Percentiles rank a stretch among this genome's conserved stretches.
phyloP scores from a whole-genome alignment of 2,797 vertebrate species.

The Jordanella pulchra region DNA sequence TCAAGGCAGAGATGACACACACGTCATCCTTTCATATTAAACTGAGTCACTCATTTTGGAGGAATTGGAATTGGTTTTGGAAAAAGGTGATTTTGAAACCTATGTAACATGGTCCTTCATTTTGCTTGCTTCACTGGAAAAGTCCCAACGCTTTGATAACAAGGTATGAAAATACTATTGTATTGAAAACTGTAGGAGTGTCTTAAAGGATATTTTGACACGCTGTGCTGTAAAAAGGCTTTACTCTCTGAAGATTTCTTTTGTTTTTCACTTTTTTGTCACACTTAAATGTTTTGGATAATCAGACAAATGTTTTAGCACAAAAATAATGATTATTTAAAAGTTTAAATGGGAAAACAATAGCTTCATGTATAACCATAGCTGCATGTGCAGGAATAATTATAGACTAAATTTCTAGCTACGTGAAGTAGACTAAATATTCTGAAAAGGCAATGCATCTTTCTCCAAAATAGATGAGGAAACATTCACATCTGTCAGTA shows the following conservation, averaged over 20 bases:
- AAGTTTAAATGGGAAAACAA: neutral
- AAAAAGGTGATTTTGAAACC: slow-evolving; percentile 10
- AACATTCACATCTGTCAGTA: neutral
- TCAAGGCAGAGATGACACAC: slow-evolving; percentile 6
- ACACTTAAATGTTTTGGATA: neutral
- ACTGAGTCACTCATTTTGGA: slow-evolving; percentile 10
- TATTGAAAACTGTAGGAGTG: neutral
- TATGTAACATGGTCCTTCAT: neutral
- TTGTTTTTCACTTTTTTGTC: neutral
- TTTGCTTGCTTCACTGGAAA: slow-evolving; percentile 7
- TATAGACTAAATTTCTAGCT: neutral
- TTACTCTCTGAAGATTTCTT: neutral
- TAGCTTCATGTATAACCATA: neutral
- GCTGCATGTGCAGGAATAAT: neutral
- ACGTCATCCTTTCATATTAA: slow-evolving; percentile 30
- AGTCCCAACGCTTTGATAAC: neutral
- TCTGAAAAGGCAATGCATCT: neutral
- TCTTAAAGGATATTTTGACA: slow-evolving; percentile 1
- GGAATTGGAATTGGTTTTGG: slow-evolving; percentile 6
- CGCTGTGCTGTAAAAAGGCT: neutral
- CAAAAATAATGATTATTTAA: neutral
- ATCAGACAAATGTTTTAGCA: neutral
- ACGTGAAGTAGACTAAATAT: neutral
- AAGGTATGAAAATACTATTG: slow-evolving; percentile 25
- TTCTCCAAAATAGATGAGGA: neutral